phyloP scores from a whole-genome alignment of 2,113 vertebrate species.

The Bos indicus region DNA sequence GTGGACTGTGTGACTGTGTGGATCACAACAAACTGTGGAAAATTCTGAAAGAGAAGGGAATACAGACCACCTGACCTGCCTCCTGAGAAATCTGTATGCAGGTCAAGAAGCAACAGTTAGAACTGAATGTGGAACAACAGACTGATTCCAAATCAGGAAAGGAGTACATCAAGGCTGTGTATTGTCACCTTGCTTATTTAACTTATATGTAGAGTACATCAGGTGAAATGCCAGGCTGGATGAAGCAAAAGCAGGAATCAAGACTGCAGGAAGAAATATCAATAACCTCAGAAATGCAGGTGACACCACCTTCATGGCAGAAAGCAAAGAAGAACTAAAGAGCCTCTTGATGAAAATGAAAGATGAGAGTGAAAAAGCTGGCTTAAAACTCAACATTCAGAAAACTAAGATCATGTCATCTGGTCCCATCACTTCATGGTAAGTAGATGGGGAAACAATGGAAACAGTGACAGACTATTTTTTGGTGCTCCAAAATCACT shows the following conservation, averaged over 20 bases:
- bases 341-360: neutral
- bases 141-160: neutral
- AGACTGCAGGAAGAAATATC: neutral
- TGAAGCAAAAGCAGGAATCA: neutral
- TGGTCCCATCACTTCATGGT: neutral
- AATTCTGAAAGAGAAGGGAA: neutral
- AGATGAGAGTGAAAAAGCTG: neutral
- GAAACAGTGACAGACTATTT: neutral
- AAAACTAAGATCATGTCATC: neutral
- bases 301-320: neutral
- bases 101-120: neutral
- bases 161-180: neutral
- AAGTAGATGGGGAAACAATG: neutral
- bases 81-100: neutral
- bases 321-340: neutral
- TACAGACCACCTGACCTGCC: neutral
- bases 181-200: neutral
- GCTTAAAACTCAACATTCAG: neutral
- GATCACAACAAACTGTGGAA: neutral
- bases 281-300: neutral
- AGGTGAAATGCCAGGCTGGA: neutral
- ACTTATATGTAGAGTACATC: neutral
- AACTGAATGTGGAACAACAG: neutral
- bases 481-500: neutral
- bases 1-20: neutral